Evolutionary conservation across 2,113 vertebrate species (phyloP).

Genomic region (Takifugu flavidus): DNA sequence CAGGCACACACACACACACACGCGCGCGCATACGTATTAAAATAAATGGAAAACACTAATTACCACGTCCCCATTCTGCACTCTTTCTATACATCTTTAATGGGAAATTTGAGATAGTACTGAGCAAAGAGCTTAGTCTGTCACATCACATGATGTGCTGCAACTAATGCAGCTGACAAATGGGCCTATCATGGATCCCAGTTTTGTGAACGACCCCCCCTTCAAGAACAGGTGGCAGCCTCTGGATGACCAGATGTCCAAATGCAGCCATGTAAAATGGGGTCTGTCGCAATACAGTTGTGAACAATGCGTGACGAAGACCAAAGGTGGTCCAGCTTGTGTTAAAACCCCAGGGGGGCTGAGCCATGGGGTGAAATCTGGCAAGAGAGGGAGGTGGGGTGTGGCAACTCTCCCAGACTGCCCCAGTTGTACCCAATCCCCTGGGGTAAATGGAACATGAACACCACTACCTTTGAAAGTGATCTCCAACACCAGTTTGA

Average conservation of each 20-base stretch:
- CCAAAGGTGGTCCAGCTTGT: constrained; percentile 67
- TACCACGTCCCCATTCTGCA: constrained; percentile 2
- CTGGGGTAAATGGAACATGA: constrained; percentile 12
- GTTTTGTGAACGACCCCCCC: constrained; percentile 55
- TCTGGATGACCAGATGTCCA: constrained; percentile 70
- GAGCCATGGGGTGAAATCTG: constrained; percentile 31
- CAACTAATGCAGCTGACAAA: constrained; percentile 75
- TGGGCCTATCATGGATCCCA: constrained; percentile 69
- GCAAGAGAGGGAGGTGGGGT: constrained; percentile 3
- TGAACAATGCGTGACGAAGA: constrained; percentile 64
- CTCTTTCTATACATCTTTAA: constrained; percentile 65
- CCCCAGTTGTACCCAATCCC: constrained; percentile 30
- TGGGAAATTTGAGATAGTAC: constrained; percentile 75
- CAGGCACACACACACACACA: background rate
- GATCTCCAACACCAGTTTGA: constrained; percentile 24
- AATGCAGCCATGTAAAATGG: constrained; percentile 53
- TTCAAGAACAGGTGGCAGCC: constrained; percentile 69
- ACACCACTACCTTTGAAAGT: constrained; percentile 32
- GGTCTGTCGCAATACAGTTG: constrained; percentile 60
- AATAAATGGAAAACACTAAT: constrained; percentile 39
- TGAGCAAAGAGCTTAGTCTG: constrained; percentile 73
- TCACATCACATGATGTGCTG: constrained; percentile 75
- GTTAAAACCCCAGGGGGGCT: constrained; percentile 42
- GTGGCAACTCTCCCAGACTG: constrained; percentile 20
- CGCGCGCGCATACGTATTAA: constrained; percentile 5